Evolutionary conservation across 2,888 invertebrate genomes (phyloP).

Genomic region (Galeruca laticollis): DNA sequence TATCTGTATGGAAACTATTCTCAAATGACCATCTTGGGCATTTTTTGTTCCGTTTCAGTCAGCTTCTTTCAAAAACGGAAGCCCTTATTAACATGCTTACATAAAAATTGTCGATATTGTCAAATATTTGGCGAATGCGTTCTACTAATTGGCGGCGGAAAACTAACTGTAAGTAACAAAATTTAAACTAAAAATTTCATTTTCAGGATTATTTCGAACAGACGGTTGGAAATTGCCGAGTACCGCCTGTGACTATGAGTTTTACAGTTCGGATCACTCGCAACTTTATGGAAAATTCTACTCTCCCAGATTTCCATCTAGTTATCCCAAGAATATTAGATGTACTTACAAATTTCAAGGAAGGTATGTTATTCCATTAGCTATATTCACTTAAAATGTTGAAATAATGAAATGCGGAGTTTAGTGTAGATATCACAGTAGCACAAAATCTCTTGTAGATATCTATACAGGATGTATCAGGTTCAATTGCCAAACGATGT

Average conservation of each 20-base stretch:
- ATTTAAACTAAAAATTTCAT: conserved; percentile 2
- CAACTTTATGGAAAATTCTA: conserved; percentile 83
- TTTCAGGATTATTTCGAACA: conserved; percentile 83
- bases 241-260: conserved; percentile 88
- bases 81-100: background rate
- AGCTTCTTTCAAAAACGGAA: background rate
- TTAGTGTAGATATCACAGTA: too few species aligned
- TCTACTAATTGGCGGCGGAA: too few species aligned
- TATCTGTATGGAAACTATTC: too few species aligned
- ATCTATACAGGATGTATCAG: too few species aligned
- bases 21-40: too few species aligned
- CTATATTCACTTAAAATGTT: background rate
- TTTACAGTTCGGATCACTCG: conserved; percentile 79
- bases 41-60: too few species aligned
- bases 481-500: too few species aligned
- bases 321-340: conserved; percentile 91
- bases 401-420: background rate
- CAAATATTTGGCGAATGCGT: background rate
- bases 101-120: background rate
- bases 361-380: conserved; percentile 69
- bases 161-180: conserved; percentile 1
- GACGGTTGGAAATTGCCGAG: conserved; percentile 82
- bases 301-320: conserved; percentile 95
- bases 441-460: too few species aligned
- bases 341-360: conserved; percentile 93